A percentile compares a stretch with the other conserved stretches of the same genome.
These are phyloP conservation scores for Drosophila kambysellisi DNA, from an alignment of 2,888 invertebrate species.

Conservation along the genomic window DNA sequence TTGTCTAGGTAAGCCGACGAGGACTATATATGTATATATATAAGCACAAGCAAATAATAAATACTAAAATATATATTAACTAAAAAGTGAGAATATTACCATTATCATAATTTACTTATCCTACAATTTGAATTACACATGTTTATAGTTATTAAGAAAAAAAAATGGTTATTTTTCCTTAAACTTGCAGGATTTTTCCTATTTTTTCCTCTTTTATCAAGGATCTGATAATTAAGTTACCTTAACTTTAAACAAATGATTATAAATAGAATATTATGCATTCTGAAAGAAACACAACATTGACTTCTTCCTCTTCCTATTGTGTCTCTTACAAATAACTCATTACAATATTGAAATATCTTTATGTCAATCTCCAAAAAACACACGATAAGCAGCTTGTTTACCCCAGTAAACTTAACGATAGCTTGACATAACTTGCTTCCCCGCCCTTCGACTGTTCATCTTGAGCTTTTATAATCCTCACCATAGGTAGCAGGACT, in stretches of 20 bases:
- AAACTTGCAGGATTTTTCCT: too few relatives aligned
- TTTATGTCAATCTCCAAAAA: constrained; percentile 56
- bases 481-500: constrained; percentile 49
- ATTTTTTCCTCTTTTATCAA: too few relatives aligned
- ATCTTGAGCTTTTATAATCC: constrained; percentile 37
- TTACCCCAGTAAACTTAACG: constrained; percentile 52
- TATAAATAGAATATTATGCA: too few relatives aligned
- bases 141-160: background rate
- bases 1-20: background rate
- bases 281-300: background rate
- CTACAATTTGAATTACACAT: background rate
- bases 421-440: constrained; percentile 31
- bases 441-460: constrained; percentile 1
- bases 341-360: constrained; percentile 54
- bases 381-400: constrained; percentile 50
- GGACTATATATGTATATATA: background rate
- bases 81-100: background rate
- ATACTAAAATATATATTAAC: background rate
- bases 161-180: background rate
- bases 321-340: background rate
- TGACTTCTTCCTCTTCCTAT: background rate
- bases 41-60: background rate
- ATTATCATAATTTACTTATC: background rate
- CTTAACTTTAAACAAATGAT: background rate
- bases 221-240: background rate